Conservation (phyloP, 1,140 invertebrate genomes). For the Pectinophora gossypiella region DNA sequence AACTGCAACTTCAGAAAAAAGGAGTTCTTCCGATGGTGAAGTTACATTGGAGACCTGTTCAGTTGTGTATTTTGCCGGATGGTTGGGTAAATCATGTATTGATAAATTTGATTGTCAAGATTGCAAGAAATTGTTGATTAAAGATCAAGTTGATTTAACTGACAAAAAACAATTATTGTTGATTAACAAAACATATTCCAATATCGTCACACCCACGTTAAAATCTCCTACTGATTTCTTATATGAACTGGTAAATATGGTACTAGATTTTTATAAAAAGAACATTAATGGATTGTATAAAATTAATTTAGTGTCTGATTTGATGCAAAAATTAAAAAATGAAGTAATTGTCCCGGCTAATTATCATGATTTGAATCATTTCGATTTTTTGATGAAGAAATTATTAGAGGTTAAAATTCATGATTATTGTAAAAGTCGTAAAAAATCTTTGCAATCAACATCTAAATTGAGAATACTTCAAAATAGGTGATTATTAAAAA, state of each 20-base stretch:
- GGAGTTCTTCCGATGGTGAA: background rate
- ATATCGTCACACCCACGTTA: slow-evolving; percentile 2
- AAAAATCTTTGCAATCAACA: background rate
- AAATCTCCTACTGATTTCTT: slow-evolving; percentile 8
- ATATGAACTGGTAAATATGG: background rate
- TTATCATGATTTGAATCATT: slow-evolving; percentile 7
- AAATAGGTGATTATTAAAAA: slow-evolving; percentile 3
- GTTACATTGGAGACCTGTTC: slow-evolving; percentile 9
- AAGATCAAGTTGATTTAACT: slow-evolving; percentile 8
- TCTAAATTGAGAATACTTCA: slow-evolving; percentile 4
- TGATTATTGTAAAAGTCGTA: slow-evolving; percentile 5
- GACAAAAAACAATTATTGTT: slow-evolving; percentile 10
- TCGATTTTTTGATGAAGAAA: slow-evolving; percentile 5
- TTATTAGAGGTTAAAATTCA: slow-evolving; percentile 6
- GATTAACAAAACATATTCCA: slow-evolving; percentile 9
- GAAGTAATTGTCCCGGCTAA: background rate
- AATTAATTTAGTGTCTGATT: background rate
- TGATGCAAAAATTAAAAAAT: background rate
- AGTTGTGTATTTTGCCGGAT: slow-evolving; percentile 15
- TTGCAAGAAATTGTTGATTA: slow-evolving; percentile 6
- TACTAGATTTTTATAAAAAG: slow-evolving; percentile 2
- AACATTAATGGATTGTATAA: slow-evolving; percentile 2
- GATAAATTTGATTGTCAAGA: slow-evolving; percentile 9
- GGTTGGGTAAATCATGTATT: slow-evolving; percentile 8
- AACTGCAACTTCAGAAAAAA: background rate